A percentile compares a stretch with the other conserved stretches of the same genome.
phyloP scores from a whole-genome alignment of 1,140 invertebrate genomes.

The Macrobrachium nipponense region DNA sequence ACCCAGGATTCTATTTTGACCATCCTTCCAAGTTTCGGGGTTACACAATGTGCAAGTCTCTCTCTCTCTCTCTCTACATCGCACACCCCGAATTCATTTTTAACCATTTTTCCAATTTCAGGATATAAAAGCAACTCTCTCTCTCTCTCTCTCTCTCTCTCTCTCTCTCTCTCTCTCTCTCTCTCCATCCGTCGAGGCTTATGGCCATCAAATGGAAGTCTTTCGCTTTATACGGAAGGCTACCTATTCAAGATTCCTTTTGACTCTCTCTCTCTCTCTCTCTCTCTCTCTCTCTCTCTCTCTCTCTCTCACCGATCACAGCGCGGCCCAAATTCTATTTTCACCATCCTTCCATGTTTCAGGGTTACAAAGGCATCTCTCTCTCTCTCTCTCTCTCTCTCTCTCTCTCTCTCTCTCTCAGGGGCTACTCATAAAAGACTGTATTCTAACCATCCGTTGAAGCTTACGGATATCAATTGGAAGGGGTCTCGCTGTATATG shows the following conservation, averaged over 20 bases:
- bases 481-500: neutral
- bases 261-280: no score
- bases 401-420: neutral
- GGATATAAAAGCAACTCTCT: neutral
- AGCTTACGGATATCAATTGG: neutral
- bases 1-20: no score
- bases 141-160: conserved; percentile 32
- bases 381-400: conserved; percentile 21
- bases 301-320: no score
- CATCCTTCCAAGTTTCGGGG: no score
- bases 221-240: neutral
- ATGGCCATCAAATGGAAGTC: neutral
- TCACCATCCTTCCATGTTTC: no score
- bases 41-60: neutral
- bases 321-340: no score
- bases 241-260: neutral
- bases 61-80: conserved; percentile 3
- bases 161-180: neutral
- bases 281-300: no score
- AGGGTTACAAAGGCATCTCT: no score
- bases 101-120: no score
- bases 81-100: neutral
- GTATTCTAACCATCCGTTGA: neutral
- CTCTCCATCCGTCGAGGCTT: neutral
- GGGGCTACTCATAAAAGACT: no score